Base-by-base conservation (phyloP, 53 echinoderm and acorn worm species). In the Echinarachnius parma region DNA sequence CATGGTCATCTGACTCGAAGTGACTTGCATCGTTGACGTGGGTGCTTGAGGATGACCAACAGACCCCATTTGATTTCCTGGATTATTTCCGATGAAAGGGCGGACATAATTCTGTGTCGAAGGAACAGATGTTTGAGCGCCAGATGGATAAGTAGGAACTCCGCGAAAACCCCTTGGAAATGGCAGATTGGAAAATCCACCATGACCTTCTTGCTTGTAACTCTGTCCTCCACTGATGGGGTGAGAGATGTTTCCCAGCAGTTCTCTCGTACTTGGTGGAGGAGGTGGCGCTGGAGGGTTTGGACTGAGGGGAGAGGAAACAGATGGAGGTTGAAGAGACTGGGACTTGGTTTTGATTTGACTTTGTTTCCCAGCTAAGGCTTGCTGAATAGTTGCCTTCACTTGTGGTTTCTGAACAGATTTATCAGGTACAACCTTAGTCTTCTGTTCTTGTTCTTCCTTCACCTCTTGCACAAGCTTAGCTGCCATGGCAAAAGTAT, bases 401-500 rank as follows among this genome's bases (percentile, higher is more conserved):
- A n/a, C n/a, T 31, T 20, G 28, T 47, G 63, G 23, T 31, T 62
- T 57, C 4, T 30, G 42, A 19, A 48, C 19, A 45, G 61, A 4
- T 28, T 57, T 27, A 20, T 61, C 60, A 36, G 77, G 30, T 1
- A 61, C 33, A 39, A 45, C 44, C 13, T 77, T 81, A 45, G 28
- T 60, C 27, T 77, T 81, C 33, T 69, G 70, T 55, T 69, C 80
- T 39, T 84, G 57, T 44, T 84, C 89, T 65, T 65, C 61, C 55
- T 77, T 80, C 16, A 82, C 89, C 82, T 89, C 89, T 72, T 81
- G 78, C 25, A 88, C 93, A 61, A 93, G 83, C 56, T 80, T 86
- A 19, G 89, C 93, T 75, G 93, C 93, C 64, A 66, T 83, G 34
- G 83, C 93, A 77, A 89, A 84, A 33, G 86, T 86, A 46, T 89